Evolutionary conservation across 2,888 invertebrate species (phyloP).

Genomic region (Caenorhabditis plicata): DNA sequence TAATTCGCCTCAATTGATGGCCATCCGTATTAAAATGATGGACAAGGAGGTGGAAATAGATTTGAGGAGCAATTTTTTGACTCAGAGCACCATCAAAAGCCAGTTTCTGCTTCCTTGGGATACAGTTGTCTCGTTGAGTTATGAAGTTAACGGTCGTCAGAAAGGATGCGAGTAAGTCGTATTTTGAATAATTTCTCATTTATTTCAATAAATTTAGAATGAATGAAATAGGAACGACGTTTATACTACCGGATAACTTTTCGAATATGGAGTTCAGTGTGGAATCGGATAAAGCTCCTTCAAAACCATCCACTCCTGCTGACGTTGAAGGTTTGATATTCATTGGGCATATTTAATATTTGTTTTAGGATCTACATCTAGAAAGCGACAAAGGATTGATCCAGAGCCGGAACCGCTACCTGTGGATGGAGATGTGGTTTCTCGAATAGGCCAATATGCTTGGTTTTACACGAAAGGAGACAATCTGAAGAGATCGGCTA

Average conservation of each 20-base stretch:
- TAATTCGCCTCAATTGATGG: no score
- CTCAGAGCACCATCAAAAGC: no score
- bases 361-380: constrained; percentile 17
- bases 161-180: no score
- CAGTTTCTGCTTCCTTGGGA: no score
- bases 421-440: constrained; percentile 15
- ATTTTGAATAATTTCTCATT: no score
- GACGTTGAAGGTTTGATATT: constrained; percentile 17
- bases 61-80: no score
- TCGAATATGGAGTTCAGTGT: constrained; percentile 2
- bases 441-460: constrained; percentile 20
- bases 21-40: no score
- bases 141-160: no score
- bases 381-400: constrained; percentile 21
- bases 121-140: no score
- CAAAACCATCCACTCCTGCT: constrained; percentile 18
- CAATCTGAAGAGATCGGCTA: constrained; percentile 23
- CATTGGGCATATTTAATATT: constrained; percentile 20
- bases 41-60: no score
- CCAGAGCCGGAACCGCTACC: constrained; percentile 10
- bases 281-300: constrained; percentile 7
- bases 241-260: constrained; percentile 2
- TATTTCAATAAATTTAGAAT: no score
- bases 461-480: constrained; percentile 28
- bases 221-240: no score